phyloP scores from a whole-genome alignment of 2,797 vertebrate species.

The Phoxinus dragarum region DNA sequence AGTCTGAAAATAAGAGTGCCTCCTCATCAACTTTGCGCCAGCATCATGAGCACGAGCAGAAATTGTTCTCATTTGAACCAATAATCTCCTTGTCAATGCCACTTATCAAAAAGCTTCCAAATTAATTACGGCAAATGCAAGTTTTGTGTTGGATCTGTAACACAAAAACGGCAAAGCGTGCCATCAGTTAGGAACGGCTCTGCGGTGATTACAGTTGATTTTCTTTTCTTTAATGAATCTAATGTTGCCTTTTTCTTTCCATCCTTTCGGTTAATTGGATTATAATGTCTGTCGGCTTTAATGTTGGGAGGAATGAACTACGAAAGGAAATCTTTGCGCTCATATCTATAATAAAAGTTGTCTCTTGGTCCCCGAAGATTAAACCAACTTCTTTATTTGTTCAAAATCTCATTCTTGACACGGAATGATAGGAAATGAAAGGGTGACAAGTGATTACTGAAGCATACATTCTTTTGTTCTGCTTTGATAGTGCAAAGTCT shows the following conservation, averaged over 20 bases:
- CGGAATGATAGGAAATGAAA: constrained; percentile 74
- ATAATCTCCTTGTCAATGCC: constrained; percentile 80
- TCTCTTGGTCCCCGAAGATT: constrained; percentile 69
- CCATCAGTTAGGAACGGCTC: constrained; percentile 77
- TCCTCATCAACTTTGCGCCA: constrained; percentile 61
- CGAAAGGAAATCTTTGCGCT: constrained; percentile 62
- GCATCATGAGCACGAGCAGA: constrained; percentile 65
- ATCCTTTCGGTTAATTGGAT: constrained; percentile 77
- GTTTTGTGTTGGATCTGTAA: constrained; percentile 78
- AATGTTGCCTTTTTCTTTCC: constrained; percentile 66
- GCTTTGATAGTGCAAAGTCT: constrained; percentile 49
- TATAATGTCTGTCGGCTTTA: constrained; percentile 77
- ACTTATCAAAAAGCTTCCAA: constrained; percentile 78
- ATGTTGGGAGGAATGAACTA: constrained; percentile 66
- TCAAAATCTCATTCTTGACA: constrained; percentile 75
- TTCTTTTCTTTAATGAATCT: constrained; percentile 76
- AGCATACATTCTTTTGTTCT: constrained; percentile 42
- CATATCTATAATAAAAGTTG: constrained; percentile 74
- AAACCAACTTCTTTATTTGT: constrained; percentile 72
- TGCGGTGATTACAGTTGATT: constrained; percentile 78
- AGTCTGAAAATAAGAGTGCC: constrained; percentile 74
- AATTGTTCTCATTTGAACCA: constrained; percentile 79
- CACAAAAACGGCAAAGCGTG: constrained; percentile 69
- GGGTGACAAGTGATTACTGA: constrained; percentile 52
- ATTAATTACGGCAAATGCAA: constrained; percentile 80